Evolutionary conservation across 30 jellyfish, hydroid and myxozoan genomes (phyloP).

Genomic region (Euphysa ruthae): DNA sequence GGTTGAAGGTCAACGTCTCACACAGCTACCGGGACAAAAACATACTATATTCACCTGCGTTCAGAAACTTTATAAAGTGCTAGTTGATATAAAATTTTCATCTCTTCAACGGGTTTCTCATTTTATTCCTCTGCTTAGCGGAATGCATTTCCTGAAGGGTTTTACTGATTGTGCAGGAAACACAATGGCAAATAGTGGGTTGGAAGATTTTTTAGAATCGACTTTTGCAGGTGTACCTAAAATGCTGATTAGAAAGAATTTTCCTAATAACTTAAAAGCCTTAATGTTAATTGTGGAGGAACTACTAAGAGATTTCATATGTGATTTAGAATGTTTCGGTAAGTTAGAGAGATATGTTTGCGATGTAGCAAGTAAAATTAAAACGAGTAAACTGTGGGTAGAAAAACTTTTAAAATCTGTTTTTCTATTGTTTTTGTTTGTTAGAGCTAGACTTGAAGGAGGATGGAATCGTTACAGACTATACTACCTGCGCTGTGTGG

Average conservation of each 20-base stretch:
- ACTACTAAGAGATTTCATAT: not conserved
- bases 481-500: not conserved
- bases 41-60: constrained; percentile 13
- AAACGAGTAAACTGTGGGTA: no score
- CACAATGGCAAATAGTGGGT: constrained; percentile 19
- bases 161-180: constrained; percentile 29
- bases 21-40: constrained; percentile 26
- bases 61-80: constrained; percentile 32
- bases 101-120: constrained; percentile 1
- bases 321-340: no score
- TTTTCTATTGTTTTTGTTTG: no score
- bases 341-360: no score
- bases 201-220: no score
- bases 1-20: constrained; percentile 5
- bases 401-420: no score
- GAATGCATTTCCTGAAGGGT: constrained; percentile 32
- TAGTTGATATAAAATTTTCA: constrained; percentile 4
- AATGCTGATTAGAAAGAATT: constrained; percentile 27
- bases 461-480: constrained; percentile 13
- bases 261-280: constrained; percentile 25
- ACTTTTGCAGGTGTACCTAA: no score
- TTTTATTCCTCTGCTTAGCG: constrained; percentile 18
- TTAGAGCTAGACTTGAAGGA: no score
- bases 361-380: no score
- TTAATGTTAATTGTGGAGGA: constrained; percentile 4